Evolutionary conservation across 1,140 invertebrate species (phyloP).

Genomic region (Drosophila willistoni): DNA sequence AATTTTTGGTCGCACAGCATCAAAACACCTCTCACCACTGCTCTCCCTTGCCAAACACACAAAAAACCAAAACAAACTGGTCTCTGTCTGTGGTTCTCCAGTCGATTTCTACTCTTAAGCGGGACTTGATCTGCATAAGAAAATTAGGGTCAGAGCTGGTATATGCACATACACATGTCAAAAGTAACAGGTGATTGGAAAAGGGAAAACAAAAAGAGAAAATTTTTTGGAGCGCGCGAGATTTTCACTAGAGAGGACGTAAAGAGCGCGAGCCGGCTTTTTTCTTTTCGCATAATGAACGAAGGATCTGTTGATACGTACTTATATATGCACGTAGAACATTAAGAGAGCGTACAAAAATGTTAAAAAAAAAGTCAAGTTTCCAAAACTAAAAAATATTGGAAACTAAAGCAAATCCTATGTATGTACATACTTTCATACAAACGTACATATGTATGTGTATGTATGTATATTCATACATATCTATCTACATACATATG

Average conservation of each 20-base stretch:
- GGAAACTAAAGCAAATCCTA: no score
- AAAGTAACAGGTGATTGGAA: conserved; percentile 74
- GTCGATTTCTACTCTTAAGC: conserved; percentile 65
- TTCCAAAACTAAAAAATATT: no score
- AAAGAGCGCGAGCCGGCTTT: conserved; percentile 74
- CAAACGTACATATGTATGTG: no score
- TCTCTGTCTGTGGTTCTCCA: conserved; percentile 8
- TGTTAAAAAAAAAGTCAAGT: no score
- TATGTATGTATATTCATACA: no score
- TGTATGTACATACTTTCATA: no score
- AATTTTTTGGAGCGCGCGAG: conserved; percentile 21
- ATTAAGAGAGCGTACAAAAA: no score
- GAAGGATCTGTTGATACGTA: conserved; percentile 55
- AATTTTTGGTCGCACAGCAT: conserved; percentile 41
- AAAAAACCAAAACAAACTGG: conserved; percentile 21
- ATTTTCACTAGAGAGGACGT: conserved; percentile 29
- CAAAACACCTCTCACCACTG: conserved; percentile 66
- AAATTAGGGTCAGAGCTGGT: conserved; percentile 70
- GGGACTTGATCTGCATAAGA: conserved; percentile 78
- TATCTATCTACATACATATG: no score
- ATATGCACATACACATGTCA: conserved; percentile 43
- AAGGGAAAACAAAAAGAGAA: conserved; percentile 58
- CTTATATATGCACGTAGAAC: no score
- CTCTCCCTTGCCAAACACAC: conserved; percentile 43
- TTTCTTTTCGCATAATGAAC: conserved; percentile 19